Percentiles rank a stretch among this genome's conserved stretches.
Evolutionary conservation across 2,888 invertebrate genomes (phyloP).

Genomic region (Cryptus armator): DNA sequence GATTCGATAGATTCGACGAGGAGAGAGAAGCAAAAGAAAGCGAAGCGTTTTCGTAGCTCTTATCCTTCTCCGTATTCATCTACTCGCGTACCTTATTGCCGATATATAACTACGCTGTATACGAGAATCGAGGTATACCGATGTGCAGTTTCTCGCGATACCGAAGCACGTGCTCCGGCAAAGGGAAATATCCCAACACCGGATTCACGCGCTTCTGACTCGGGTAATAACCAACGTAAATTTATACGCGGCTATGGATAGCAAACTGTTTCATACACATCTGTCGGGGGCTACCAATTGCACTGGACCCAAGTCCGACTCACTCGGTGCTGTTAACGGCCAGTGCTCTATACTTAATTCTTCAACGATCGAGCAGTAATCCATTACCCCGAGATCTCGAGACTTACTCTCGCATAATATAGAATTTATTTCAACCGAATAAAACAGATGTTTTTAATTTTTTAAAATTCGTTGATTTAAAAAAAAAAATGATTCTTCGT

Average conservation of each 20-base stretch:
- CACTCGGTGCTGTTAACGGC: neutral
- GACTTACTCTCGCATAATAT: neutral
- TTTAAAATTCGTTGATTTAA: too few relatives aligned
- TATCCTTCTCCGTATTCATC: slow-evolving; percentile 35
- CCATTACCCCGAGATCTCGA: slow-evolving; percentile 18
- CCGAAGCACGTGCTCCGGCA: slow-evolving; percentile 57
- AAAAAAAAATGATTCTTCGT: too few relatives aligned
- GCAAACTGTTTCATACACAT: slow-evolving; percentile 33
- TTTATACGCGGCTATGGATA: slow-evolving; percentile 47
- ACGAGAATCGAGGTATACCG: slow-evolving; percentile 28
- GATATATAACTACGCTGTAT: neutral
- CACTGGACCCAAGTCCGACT: neutral
- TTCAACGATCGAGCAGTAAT: slow-evolving; percentile 12
- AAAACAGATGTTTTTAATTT: too few relatives aligned
- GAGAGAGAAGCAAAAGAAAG: slow-evolving; percentile 39
- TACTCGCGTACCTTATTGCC: slow-evolving; percentile 15
- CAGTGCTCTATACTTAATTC: slow-evolving; percentile 13
- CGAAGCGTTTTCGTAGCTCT: slow-evolving; percentile 42
- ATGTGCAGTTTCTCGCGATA: slow-evolving; percentile 23
- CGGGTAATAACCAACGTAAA: slow-evolving; percentile 45
- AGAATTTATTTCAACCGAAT: too few relatives aligned
- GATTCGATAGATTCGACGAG: slow-evolving; percentile 61
- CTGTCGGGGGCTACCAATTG: neutral
- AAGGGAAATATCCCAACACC: slow-evolving; percentile 51
- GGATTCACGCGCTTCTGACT: slow-evolving; percentile 67